Evolutionary conservation across 2,888 invertebrate species (phyloP).

Genomic region (Clanis bilineata): DNA sequence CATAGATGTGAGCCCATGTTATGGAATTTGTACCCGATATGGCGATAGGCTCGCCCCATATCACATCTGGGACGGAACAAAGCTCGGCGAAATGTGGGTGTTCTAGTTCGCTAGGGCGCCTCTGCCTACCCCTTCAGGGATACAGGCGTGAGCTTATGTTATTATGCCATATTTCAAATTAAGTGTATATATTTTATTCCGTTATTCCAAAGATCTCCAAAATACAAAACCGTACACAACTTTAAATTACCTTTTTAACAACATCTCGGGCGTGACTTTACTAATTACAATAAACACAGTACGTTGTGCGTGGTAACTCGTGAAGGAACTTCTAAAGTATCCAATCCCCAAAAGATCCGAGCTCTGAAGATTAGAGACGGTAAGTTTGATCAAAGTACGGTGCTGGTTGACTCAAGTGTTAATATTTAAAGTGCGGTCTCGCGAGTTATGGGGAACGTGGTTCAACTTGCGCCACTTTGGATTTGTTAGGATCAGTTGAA

Average conservation of each 20-base stretch:
- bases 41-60: no score
- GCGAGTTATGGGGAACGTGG: conserved; percentile 15
- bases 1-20: no score
- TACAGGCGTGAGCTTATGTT: no score
- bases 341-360: conserved; percentile 3
- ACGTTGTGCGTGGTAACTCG: not conserved
- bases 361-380: conserved; percentile 12
- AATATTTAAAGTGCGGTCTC: conserved; percentile 16
- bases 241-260: not conserved
- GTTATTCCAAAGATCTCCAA: no score
- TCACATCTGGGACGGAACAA: no score
- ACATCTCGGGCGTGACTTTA: not conserved
- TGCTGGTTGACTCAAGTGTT: conserved; percentile 15
- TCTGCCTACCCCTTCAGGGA: no score
- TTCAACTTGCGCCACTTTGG: not conserved
- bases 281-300: not conserved
- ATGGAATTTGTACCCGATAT: no score
- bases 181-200: no score
- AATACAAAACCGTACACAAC: not conserved
- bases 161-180: no score
- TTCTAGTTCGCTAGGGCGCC: no score
- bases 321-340: not conserved
- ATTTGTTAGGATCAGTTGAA: conserved; percentile 7
- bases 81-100: no score
- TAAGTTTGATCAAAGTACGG: conserved; percentile 16